Evolutionary conservation across 2,797 vertebrate genomes (phyloP).

Genomic region (Crenichthys baileyi): DNA sequence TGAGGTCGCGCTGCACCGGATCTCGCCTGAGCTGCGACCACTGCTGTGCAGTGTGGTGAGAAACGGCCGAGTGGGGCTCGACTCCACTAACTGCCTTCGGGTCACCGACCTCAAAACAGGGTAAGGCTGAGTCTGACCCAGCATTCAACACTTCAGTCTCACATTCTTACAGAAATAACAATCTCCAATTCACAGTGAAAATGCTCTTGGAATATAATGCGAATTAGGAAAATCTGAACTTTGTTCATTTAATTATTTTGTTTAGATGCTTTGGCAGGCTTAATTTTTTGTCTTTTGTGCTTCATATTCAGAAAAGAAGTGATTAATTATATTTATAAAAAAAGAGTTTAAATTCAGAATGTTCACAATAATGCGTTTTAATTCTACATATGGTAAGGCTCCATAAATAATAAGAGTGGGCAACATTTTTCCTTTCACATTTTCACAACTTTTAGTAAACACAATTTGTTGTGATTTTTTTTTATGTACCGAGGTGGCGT

Average conservation of each 20-base stretch:
- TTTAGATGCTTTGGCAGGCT: neutral
- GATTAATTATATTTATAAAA: neutral
- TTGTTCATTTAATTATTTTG: neutral
- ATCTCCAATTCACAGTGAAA: neutral
- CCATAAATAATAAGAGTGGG: neutral
- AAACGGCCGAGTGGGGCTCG: slow-evolving; percentile 94
- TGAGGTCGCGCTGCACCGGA: slow-evolving; percentile 93
- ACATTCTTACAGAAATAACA: neutral
- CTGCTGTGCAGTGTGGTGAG: slow-evolving; percentile 92
- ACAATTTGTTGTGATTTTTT: neutral
- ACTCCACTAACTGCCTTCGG: slow-evolving; percentile 93
- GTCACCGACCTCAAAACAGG: slow-evolving; percentile 98
- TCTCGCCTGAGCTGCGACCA: slow-evolving; percentile 91
- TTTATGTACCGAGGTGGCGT: neutral
- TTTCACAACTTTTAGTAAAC: neutral
- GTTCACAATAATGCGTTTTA: neutral
- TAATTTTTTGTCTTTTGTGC: neutral
- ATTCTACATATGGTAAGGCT: neutral
- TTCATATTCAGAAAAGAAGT: neutral
- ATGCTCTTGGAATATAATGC: neutral
- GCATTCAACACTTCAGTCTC: neutral
- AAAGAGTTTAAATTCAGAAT: neutral
- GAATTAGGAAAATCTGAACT: neutral
- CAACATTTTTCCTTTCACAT: neutral
- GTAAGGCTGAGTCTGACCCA: slow-evolving; percentile 74